Conservation (phyloP, 2,113 vertebrate genomes). For the Chloropsis hardwickii region DNA sequence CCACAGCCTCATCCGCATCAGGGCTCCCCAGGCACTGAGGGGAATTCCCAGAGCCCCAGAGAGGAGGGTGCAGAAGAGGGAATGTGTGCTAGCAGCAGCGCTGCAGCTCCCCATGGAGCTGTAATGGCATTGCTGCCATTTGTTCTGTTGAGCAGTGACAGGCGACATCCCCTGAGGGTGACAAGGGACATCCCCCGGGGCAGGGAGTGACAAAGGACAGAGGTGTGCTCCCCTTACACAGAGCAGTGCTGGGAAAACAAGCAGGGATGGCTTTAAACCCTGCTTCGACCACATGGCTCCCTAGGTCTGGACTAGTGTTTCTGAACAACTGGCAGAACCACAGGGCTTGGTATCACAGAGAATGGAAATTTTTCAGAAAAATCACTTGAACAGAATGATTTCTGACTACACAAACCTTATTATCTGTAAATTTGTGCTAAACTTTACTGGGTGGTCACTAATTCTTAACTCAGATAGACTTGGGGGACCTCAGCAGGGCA, state of each 20-base stretch:
- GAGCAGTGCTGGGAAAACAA: not conserved
- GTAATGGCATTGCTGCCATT: not conserved
- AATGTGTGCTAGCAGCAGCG: not conserved
- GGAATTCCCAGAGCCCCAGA: not conserved
- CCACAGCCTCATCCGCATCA: accelerated
- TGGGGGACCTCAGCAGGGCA: not conserved
- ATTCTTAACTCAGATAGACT: not conserved
- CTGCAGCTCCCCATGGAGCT: accelerated
- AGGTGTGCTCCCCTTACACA: not conserved
- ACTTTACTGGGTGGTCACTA: not conserved
- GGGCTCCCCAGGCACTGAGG: not conserved
- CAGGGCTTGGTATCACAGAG: not conserved
- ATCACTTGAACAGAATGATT: not conserved
- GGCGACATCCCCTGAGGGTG: not conserved
- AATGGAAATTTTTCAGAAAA: not conserved
- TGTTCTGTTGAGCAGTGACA: not conserved
- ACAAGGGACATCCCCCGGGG: not conserved
- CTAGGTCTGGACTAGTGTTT: too few species aligned
- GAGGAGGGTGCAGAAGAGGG: not conserved
- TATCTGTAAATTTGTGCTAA: not conserved
- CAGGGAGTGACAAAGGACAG: not conserved
- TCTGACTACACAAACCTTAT: not conserved
- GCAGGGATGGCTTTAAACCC: not conserved
- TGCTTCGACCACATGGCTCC: accelerated
- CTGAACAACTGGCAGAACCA: not conserved